Conservation (phyloP, 1,140 invertebrate genomes). For the Neotoxoptera formosana region DNA sequence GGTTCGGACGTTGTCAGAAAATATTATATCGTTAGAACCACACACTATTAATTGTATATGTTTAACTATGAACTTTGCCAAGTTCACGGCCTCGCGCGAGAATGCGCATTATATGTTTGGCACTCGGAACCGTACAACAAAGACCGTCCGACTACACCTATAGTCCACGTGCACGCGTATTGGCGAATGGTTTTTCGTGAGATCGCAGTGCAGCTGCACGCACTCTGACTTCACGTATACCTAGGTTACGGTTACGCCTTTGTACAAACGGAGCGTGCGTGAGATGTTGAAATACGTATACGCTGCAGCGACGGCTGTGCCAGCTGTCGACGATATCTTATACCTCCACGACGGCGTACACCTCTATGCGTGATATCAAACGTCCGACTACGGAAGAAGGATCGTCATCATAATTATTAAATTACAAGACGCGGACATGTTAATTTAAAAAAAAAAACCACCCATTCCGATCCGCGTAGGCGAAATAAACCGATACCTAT, state of each 20-base stretch:
- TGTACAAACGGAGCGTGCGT: no score
- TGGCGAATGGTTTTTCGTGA: neutral
- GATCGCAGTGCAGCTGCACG: neutral
- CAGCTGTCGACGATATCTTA: neutral
- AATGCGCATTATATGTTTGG: no score
- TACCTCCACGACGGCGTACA: neutral
- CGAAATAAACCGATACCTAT: slow-evolving; percentile 7
- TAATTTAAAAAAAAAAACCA: neutral
- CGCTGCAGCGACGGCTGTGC: neutral
- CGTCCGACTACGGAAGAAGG: neutral
- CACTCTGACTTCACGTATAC: neutral
- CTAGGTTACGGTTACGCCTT: neutral
- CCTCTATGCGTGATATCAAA: neutral
- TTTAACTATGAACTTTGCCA: neutral
- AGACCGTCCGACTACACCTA: no score
- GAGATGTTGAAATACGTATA: no score
- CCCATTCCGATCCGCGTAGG: neutral
- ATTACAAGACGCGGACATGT: neutral
- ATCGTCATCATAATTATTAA: neutral
- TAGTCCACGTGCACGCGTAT: neutral
- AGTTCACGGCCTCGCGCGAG: neutral
- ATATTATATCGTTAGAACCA: no score
- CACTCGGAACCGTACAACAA: no score
- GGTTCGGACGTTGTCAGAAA: no score
- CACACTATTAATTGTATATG: no score